Percentiles rank a stretch among this genome's conserved stretches.
phyloP scores from a whole-genome alignment of 2,113 vertebrate species.

The Phodopus roborovskii region DNA sequence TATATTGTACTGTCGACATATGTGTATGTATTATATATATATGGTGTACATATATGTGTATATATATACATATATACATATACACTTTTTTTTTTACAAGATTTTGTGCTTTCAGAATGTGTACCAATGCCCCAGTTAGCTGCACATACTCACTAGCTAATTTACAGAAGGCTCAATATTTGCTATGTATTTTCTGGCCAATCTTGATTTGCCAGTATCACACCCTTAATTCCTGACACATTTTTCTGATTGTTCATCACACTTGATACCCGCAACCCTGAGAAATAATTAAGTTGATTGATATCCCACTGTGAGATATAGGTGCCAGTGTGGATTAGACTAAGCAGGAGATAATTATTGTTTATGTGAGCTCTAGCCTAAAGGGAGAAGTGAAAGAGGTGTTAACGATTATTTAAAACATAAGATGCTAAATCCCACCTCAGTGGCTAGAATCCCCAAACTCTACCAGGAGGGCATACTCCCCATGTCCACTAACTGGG shows the following conservation, averaged over 20 bases:
- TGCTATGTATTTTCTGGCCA: constrained; percentile 65
- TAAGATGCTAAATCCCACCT: constrained; percentile 12
- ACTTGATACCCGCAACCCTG: constrained; percentile 63
- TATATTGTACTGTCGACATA: neutral
- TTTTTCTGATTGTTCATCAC: constrained; percentile 54
- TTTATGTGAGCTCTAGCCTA: constrained; percentile 63
- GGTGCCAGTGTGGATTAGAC: constrained; percentile 65
- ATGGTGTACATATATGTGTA: neutral
- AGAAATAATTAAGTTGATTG: constrained; percentile 72
- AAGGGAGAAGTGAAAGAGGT: constrained; percentile 51
- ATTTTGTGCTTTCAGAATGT: neutral
- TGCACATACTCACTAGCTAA: constrained; percentile 26
- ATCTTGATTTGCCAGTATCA: constrained; percentile 43
- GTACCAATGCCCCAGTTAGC: too few species aligned
- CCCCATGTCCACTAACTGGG: neutral
- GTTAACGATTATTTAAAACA: constrained; percentile 40
- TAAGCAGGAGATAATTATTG: constrained; percentile 68
- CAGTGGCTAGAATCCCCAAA: neutral
- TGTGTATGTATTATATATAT: neutral
- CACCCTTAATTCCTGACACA: constrained; percentile 39
- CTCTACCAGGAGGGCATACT: neutral
- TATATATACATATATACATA: neutral
- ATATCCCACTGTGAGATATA: constrained; percentile 46
- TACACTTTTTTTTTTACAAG: neutral
- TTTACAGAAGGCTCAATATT: constrained; percentile 52